Evolutionary conservation across 1,140 invertebrate species (phyloP).

Genomic region (Drosophila yakuba): DNA sequence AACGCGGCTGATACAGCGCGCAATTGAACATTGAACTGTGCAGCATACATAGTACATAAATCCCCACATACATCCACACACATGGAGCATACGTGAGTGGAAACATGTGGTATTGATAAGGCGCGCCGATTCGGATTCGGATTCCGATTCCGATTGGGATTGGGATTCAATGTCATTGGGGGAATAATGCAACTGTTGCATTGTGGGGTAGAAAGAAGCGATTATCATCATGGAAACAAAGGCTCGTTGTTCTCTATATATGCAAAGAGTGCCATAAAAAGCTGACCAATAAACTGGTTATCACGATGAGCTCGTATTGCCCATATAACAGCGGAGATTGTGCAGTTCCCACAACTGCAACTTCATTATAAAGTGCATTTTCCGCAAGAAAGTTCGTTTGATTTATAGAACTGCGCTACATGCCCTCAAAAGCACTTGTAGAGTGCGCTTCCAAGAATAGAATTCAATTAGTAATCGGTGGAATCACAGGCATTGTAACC

Average conservation of each 20-base stretch:
- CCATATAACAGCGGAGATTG: not conserved
- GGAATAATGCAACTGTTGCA: slow-evolving; percentile 11
- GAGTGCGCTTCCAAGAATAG: not conserved
- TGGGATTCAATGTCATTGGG: slow-evolving; percentile 30
- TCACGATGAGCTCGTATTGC: not conserved
- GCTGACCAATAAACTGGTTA: slow-evolving; percentile 15
- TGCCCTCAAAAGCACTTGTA: not conserved
- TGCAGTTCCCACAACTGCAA: not conserved
- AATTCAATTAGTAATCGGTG: slow-evolving; percentile 24
- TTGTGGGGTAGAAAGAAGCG: not conserved
- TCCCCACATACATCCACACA: not conserved
- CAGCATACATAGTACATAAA: slow-evolving; percentile 6
- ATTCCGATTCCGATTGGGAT: slow-evolving; percentile 27
- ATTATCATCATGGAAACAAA: slow-evolving; percentile 15
- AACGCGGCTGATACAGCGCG: slow-evolving; percentile 9
- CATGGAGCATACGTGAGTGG: slow-evolving; percentile 19
- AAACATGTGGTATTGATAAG: slow-evolving; percentile 31
- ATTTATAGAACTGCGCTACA: slow-evolving; percentile 3
- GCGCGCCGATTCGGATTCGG: slow-evolving; percentile 5
- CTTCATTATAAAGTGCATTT: not conserved
- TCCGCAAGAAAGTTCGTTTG: slow-evolving; percentile 9
- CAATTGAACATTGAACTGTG: slow-evolving; percentile 40
- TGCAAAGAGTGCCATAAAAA: slow-evolving; percentile 2
- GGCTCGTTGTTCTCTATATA: not conserved
- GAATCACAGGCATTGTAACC: slow-evolving; percentile 16